Evolutionary conservation across 2,888 invertebrate species (phyloP).

Genomic region (Erynnis tages): DNA sequence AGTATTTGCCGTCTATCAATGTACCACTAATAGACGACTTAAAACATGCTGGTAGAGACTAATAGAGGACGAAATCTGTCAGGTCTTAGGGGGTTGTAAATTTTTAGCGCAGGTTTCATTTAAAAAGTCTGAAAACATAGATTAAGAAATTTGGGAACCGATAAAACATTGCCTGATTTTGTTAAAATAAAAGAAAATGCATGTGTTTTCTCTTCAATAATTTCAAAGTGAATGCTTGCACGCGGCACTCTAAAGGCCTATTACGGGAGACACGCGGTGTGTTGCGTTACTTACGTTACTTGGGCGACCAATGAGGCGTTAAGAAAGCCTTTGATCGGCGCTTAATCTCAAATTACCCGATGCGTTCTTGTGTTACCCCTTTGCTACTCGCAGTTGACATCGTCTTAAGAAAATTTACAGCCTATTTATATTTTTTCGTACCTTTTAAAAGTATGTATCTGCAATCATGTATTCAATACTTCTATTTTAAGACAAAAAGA

Average conservation of each 20-base stretch:
- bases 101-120: too few species aligned
- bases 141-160: too few species aligned
- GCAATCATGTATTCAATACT: too few species aligned
- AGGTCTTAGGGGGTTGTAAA: too few species aligned
- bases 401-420: conserved; percentile 11
- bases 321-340: conserved; percentile 26
- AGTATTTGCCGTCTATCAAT: too few species aligned
- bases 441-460: not conserved
- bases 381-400: conserved; percentile 17
- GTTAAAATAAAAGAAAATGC: too few species aligned
- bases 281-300: conserved; percentile 16
- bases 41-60: too few species aligned
- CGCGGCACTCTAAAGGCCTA: not conserved
- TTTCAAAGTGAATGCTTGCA: not conserved
- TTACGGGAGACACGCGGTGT: conserved; percentile 7
- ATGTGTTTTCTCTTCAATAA: not conserved
- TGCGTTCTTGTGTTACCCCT: conserved; percentile 18
- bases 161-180: too few species aligned
- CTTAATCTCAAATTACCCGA: conserved; percentile 27
- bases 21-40: too few species aligned
- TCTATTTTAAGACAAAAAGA: too few species aligned
- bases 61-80: too few species aligned
- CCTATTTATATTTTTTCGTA: not conserved
- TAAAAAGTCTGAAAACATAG: too few species aligned
- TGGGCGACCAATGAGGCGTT: conserved; percentile 18